Percentiles rank a stretch among this genome's conserved stretches.
Evolutionary conservation across 1,140 invertebrate species (phyloP).

Genomic region (Thaumatotibia leucotreta): DNA sequence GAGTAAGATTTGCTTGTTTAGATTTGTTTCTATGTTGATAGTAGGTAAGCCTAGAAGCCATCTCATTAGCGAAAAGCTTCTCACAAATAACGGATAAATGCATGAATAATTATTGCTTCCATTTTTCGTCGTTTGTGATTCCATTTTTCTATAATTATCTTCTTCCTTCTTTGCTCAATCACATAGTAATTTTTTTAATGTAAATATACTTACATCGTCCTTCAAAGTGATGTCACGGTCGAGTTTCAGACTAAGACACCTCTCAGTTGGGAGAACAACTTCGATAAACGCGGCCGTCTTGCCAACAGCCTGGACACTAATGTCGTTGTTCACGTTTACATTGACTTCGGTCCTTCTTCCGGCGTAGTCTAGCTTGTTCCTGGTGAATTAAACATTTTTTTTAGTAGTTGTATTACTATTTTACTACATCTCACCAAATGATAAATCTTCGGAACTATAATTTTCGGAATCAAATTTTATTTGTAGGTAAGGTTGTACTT

Average conservation of each 20-base stretch:
- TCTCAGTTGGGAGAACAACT: conserved; percentile 77
- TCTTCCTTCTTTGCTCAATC: no score
- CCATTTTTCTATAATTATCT: no score
- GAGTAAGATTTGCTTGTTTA: conserved; percentile 5
- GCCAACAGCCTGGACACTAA: conserved; percentile 59
- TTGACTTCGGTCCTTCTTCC: conserved; percentile 75
- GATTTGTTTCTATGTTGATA: background rate
- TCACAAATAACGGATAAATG: no score
- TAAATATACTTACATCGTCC: conserved; percentile 54
- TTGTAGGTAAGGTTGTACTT: conserved; percentile 36
- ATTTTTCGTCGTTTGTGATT: no score
- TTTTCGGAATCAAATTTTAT: no score
- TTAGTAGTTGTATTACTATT: background rate
- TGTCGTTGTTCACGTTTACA: conserved; percentile 71
- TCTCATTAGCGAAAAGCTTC: no score
- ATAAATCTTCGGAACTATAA: no score
- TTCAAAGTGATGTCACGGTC: conserved; percentile 69
- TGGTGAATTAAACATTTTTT: conserved; percentile 26
- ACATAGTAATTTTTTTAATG: background rate
- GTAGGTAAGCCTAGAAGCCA: no score
- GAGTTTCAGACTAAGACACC: conserved; percentile 72
- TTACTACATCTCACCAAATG: background rate
- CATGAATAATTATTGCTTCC: no score
- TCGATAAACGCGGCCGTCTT: conserved; percentile 70
- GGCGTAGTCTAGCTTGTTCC: conserved; percentile 77